Base-by-base conservation (phyloP, 2,888 invertebrate species). In the Brachyptera putata region DNA sequence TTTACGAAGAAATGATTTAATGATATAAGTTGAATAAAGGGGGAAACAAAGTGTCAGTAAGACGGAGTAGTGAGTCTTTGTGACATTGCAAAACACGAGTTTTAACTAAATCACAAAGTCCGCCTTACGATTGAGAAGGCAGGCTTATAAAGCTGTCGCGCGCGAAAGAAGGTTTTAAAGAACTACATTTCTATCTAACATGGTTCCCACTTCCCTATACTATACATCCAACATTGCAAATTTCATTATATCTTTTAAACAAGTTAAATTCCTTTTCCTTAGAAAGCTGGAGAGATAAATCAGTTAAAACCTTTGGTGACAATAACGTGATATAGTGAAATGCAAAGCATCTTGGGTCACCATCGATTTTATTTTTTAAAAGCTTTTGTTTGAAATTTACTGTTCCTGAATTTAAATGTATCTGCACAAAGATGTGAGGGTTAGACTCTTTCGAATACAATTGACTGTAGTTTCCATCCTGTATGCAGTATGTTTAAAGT, bases 321-420 rank as follows among this genome's bases (percentile, higher is more conserved):
- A n/a, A 26, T 24, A 16, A 30, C 50, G 21, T 9, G 46, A 22
- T 46, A 46, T 13, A 14, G 18, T 26, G 1, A 30, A 50, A 50
- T 50, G 34, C 34, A 46, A 46, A 36, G 21, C 36, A 53, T 53
- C 36, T 22, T 36, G 26, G 46, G 46, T 34, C 50, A 30, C 18
- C 34, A 53, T 16, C 22, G 21, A 30, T 2, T 26, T 13, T 50
- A 25, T 26, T n/a, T 50, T 26, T 24, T 16, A 25, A 48, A 11
- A 18, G 21, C 18, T 53, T 53, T 53, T 53, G 36, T 21, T 36
- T 30, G 34, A 16, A 53, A 53, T 53, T 34, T 53, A 22, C 26
- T 50, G 49, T 26, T 50, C 16, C 50, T 30, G 22, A 50, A 50
- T 50, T 24, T 26, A 25, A 49, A 50, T 26, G 25, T 50, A n/a